Evolutionary conservation across 2,797 vertebrate genomes (phyloP).

Genomic region (Acrocephalus scirpaceus): DNA sequence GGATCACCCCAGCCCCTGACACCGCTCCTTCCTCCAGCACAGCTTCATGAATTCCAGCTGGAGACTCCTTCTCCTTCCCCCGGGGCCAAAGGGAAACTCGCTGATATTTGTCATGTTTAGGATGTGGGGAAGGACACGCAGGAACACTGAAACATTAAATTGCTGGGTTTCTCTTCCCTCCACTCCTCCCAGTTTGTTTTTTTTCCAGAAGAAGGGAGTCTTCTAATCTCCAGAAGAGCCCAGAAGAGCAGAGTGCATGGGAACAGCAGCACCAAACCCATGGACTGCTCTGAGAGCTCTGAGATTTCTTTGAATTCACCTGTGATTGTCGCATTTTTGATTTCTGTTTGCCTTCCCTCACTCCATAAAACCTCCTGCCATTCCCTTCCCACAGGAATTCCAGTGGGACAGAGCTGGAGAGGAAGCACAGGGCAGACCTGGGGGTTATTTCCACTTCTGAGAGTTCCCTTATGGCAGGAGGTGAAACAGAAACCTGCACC

Average conservation of each 20-base stretch:
- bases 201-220: background rate
- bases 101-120: slow-evolving; percentile 45
- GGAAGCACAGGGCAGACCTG: background rate
- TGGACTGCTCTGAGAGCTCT: background rate
- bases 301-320: background rate
- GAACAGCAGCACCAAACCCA: background rate
- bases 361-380: background rate
- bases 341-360: background rate
- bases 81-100: slow-evolving; percentile 14
- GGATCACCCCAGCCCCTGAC: slow-evolving; percentile 14
- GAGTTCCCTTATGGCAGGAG: background rate
- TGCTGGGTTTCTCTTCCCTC: background rate
- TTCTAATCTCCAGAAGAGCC: background rate
- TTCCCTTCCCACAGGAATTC: background rate
- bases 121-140: background rate
- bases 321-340: background rate
- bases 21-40: background rate
- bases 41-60: slow-evolving; percentile 45
- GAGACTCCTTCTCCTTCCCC: slow-evolving; percentile 24
- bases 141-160: background rate
- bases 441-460: background rate
- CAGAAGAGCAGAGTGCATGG: background rate
- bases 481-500: background rate
- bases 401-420: background rate
- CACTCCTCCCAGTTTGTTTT: background rate